Base-by-base conservation (phyloP, 2,113 vertebrate genomes). In the Centropristis striata region DNA sequence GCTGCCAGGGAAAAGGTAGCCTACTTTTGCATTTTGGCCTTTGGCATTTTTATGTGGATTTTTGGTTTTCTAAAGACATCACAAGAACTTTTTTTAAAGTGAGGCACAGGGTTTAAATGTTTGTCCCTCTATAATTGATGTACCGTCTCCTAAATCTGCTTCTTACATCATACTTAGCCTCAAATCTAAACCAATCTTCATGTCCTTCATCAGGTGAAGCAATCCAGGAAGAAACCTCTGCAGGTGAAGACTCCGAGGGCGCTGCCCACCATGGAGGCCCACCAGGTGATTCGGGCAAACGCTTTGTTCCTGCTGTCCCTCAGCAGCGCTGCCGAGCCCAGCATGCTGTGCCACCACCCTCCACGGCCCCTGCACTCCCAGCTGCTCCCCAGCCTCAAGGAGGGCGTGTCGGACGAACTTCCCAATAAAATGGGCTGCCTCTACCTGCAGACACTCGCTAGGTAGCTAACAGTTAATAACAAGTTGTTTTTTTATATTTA, bases 271-370 rank as follows among this genome's bases (percentile, higher is more conserved):
- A 98, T 99, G 98, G 98, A 99, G 94, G 98, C 98, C 66, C 98
- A 99, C 89, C 98, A 99, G 94, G 98, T 99, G 89, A 99, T 99
- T 71, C 97, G 97, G 88, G 97, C 98, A 16, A 99, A 99, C 3
- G 97, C 98, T 5, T 90, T 99, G 65, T 99, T 98, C 92, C 95
- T 99, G 68, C 94, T 99, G 66, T 99, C 98, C 0, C 94, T 99
- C 86, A 99, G 98, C 92, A 99, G 98, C 27, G 98, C 98, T 1
- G 98, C 98, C 0, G 98, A 99, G 59, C 97, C 98, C 39, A 99
- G 95, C 85, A 95, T 99, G 86, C 92, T 99, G 27, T 99, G 97
- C 87, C 98, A 99, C 88, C 96, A 99, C 67, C 97, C 97, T 55
- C 89, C 97, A 63, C 97, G 98, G 79, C 95, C 98, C 10, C 96